Conservation (phyloP, 2,888 invertebrate genomes). For the Anagyrus pseudococci region DNA sequence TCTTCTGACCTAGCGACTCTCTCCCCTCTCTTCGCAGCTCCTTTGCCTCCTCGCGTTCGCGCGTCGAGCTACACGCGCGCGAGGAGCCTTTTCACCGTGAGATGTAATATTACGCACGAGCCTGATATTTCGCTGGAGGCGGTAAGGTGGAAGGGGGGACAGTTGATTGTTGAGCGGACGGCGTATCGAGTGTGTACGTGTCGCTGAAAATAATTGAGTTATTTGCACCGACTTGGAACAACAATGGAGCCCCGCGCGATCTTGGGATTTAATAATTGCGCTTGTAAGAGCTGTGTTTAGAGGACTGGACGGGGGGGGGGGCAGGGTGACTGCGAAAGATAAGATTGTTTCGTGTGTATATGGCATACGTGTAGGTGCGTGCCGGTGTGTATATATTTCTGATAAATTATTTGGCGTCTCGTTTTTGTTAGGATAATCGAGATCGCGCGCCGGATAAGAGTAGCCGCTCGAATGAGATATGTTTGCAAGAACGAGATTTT, state of each 20-base stretch:
- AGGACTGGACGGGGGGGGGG: no score
- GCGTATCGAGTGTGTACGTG: not conserved
- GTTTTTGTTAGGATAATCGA: no score
- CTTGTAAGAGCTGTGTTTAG: not conserved
- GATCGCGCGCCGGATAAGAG: no score
- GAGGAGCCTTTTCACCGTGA: not conserved
- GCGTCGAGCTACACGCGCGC: not conserved
- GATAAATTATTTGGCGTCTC: no score
- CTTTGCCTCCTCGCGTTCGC: not conserved
- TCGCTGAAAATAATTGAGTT: slow-evolving; percentile 23
- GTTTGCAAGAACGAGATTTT: no score
- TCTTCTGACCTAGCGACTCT: slow-evolving; percentile 49
- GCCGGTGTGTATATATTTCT: no score
- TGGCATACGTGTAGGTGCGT: no score
- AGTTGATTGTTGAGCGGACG: slow-evolving; percentile 13
- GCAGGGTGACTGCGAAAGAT: no score
- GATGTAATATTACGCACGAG: not conserved
- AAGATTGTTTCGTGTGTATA: no score
- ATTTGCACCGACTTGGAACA: slow-evolving; percentile 12
- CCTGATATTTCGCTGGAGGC: not conserved
- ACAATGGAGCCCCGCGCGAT: not conserved
- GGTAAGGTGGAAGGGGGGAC: no score
- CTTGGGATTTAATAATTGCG: not conserved
- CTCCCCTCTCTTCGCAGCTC: slow-evolving; percentile 37
- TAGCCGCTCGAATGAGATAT: no score